Evolutionary conservation across 2,113 vertebrate species (phyloP).

Genomic region (Illadopsis cleaveri): DNA sequence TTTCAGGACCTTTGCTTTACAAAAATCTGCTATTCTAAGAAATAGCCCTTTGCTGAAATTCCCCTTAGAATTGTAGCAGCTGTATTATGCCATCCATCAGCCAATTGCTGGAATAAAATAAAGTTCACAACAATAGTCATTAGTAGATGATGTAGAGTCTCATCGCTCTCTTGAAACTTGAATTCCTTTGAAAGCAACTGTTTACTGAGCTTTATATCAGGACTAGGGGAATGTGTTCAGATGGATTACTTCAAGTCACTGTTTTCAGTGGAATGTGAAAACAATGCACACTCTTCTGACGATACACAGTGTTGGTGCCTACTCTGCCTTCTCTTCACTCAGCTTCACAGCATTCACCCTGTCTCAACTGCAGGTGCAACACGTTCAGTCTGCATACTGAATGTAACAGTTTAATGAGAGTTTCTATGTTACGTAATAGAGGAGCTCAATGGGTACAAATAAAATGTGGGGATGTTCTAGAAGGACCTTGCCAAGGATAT

Average conservation of each 20-base stretch:
- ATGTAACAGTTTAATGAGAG: not conserved
- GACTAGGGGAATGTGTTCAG: not conserved
- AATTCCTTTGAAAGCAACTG: not conserved
- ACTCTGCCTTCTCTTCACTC: not conserved
- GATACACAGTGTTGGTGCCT: not conserved
- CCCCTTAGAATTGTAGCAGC: not conserved
- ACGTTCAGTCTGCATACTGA: not conserved
- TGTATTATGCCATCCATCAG: not conserved
- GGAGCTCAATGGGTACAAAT: not conserved
- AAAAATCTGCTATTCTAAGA: not conserved
- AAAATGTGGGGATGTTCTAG: not conserved
- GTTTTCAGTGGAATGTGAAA: not conserved
- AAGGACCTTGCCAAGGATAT: not conserved
- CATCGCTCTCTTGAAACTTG: not conserved
- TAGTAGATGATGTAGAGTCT: not conserved
- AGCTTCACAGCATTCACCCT: not conserved
- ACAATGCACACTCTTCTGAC: not conserved
- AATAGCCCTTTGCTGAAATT: not conserved
- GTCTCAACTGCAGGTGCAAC: not conserved
- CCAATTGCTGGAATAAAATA: not conserved
- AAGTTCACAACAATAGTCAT: not conserved
- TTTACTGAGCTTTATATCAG: not conserved
- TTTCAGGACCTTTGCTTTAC: constrained; percentile 10
- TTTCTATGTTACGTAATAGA: not conserved
- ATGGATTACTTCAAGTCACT: not conserved